Conservation (phyloP, 2,888 invertebrate genomes). For the Philonicus albiceps region DNA sequence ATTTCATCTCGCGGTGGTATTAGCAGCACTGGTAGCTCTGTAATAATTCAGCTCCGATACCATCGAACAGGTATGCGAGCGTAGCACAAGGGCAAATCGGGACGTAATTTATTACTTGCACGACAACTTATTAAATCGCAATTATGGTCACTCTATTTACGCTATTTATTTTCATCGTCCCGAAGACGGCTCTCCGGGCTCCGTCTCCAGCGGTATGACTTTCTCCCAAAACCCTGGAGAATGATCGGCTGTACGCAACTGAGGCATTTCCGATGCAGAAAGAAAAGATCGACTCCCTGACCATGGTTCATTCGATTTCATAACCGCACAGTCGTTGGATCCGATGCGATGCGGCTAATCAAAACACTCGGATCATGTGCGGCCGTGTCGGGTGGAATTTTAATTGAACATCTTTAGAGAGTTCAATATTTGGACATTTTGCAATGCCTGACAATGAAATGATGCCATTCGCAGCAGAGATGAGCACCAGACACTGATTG, state of each 20-base stretch:
- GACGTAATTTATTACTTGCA: constrained; percentile 20
- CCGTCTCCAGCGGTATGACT: neutral
- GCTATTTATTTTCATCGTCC: neutral
- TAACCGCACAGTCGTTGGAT: neutral
- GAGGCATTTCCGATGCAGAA: constrained; percentile 1
- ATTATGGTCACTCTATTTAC: constrained; percentile 11
- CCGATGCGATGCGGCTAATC: neutral
- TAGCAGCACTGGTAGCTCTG: neutral
- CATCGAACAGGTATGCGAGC: neutral
- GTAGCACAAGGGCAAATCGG: constrained; percentile 11
- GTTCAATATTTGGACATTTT: constrained; percentile 13
- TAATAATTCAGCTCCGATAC: neutral
- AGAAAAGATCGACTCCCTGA: neutral
- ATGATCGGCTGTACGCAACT: neutral
- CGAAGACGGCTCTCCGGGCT: neutral
- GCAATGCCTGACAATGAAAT: neutral
- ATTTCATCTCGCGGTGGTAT: constrained; percentile 10
- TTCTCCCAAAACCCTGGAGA: constrained; percentile 5
- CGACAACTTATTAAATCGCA: constrained; percentile 38
- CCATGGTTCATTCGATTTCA: neutral
- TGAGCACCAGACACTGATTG: neutral
- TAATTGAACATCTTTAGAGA: neutral
- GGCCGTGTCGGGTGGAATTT: neutral
- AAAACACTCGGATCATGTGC: neutral
- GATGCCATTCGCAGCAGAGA: neutral